A percentile compares a stretch with the other conserved stretches of the same genome.
Conservation (phyloP, 2,113 vertebrate species). For the Pollimyrus isidori region DNA sequence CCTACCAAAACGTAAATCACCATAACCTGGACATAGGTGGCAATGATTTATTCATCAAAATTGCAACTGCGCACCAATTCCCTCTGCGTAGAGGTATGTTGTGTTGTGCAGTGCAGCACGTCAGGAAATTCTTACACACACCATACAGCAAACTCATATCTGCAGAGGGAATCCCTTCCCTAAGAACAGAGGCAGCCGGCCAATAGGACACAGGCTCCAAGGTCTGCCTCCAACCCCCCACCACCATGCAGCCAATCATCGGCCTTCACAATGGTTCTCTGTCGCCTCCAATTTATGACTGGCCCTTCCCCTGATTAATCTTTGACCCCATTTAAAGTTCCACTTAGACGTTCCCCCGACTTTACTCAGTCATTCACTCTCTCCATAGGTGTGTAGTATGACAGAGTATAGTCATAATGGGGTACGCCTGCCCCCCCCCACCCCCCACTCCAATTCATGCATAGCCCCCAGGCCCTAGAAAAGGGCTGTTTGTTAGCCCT, state of each 20-base stretch:
- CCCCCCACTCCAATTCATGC: no score
- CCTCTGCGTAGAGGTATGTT: background rate
- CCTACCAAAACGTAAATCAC: background rate
- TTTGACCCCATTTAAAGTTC: background rate
- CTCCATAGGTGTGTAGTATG: background rate
- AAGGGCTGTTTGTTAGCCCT: constrained; percentile 44
- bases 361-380: background rate
- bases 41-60: background rate
- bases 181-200: background rate
- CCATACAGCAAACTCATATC: background rate
- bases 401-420: background rate
- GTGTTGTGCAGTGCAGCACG: background rate
- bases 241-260: constrained; percentile 3
- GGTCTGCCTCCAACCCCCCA: background rate
- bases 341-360: background rate
- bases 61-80: background rate
- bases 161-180: background rate
- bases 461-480: background rate
- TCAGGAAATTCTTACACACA: background rate
- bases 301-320: background rate
- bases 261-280: constrained; percentile 1
- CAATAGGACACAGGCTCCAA: background rate
- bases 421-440: background rate
- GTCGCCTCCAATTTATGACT: background rate
- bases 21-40: background rate